Conservation (phyloP, 2,797 vertebrate species). For the Diplodus sargus region DNA sequence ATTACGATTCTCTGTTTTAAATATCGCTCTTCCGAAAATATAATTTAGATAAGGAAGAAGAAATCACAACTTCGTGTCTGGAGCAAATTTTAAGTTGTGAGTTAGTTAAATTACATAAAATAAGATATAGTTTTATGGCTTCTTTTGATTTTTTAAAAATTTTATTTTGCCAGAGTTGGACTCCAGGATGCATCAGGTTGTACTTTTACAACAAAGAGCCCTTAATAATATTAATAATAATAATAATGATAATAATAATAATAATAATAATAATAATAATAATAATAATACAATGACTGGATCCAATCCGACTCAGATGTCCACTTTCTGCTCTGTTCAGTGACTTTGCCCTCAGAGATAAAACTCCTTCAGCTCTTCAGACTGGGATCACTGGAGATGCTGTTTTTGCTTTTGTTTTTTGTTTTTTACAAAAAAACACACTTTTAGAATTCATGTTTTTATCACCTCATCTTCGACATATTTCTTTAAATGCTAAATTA, state of each 20-base stretch:
- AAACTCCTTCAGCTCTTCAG: slow-evolving; percentile 18
- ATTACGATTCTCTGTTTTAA: not conserved
- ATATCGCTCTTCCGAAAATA: too few species aligned
- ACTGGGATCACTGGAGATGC: slow-evolving; percentile 3
- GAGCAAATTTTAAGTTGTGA: not conserved
- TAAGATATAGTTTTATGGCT: not conserved
- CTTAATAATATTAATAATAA: too few species aligned
- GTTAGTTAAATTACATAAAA: not conserved
- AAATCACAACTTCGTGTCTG: not conserved
- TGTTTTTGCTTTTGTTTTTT: not conserved
- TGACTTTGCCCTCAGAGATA: slow-evolving; percentile 25
- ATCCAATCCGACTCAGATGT: slow-evolving; percentile 77
- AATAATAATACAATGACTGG: slow-evolving; percentile 10
- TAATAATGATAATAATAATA: too few species aligned
- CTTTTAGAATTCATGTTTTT: not conserved
- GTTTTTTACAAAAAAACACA: too few species aligned
- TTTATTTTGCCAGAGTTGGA: not conserved
- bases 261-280: too few species aligned
- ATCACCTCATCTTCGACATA: not conserved
- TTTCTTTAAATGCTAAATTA: not conserved
- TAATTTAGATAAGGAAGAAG: not conserved
- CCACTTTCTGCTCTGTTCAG: slow-evolving; percentile 54
- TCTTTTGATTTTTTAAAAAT: not conserved
- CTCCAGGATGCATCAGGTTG: slow-evolving; percentile 15
- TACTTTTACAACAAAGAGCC: slow-evolving; percentile 7